Evolutionary conservation across 2,797 vertebrate genomes (phyloP).

Genomic region (Thunnus albacares): DNA sequence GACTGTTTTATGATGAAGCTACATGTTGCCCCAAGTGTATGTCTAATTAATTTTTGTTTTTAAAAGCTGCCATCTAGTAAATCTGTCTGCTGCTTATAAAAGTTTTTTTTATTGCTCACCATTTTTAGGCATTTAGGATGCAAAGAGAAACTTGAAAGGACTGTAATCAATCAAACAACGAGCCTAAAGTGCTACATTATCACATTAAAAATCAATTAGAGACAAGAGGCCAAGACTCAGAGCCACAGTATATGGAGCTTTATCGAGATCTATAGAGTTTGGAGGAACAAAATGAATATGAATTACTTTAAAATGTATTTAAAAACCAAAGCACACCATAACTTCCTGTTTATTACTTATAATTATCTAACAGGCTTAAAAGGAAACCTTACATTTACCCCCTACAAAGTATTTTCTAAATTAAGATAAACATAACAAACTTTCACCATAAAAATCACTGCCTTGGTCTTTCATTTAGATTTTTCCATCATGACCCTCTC

Average conservation of each 20-base stretch:
- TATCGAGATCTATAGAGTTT: background rate
- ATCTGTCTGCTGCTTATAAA: background rate
- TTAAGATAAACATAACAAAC: background rate
- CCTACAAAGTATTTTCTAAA: background rate
- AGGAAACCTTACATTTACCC: background rate
- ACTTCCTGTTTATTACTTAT: background rate
- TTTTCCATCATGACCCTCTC: constrained; percentile 14
- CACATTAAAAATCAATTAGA: too few relatives aligned
- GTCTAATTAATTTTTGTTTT: too few relatives aligned
- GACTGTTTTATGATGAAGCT: background rate
- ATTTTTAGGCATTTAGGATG: background rate
- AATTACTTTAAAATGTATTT: too few relatives aligned
- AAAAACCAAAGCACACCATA: background rate
- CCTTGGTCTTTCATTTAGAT: background rate
- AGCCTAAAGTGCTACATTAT: background rate
- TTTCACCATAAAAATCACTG: background rate
- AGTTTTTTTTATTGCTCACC: background rate
- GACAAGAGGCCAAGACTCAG: too few relatives aligned
- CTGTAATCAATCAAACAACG: background rate
- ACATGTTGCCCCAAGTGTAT: background rate
- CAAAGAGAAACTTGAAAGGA: background rate
- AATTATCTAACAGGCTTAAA: background rate
- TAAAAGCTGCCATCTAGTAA: background rate
- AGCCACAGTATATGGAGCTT: background rate
- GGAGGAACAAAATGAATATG: background rate